These are phyloP conservation scores for Lethocerus indicus DNA, from an alignment of 1,140 invertebrate species.

Conservation along the genomic window DNA sequence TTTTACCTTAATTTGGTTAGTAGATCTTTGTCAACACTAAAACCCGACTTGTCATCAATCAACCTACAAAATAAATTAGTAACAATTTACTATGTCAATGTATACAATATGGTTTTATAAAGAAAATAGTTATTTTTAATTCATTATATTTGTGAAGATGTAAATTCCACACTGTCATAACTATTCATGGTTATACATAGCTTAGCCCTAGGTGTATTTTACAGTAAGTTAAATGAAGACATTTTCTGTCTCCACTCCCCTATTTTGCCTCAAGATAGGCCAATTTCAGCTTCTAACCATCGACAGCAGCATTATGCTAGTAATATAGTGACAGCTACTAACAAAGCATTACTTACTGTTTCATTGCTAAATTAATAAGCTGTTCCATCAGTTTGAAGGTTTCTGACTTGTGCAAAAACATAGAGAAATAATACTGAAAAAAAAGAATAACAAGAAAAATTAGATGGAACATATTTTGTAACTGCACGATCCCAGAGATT, in stretches of 20 bases:
- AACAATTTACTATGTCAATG: not conserved
- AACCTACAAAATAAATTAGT: slow-evolving; percentile 32
- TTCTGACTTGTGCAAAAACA: slow-evolving; percentile 78
- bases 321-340: too few relatives aligned
- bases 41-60: slow-evolving; percentile 71
- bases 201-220: too few relatives aligned
- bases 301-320: too few relatives aligned
- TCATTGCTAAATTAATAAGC: slow-evolving; percentile 91
- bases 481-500: not conserved
- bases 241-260: too few relatives aligned
- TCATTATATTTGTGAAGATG: too few relatives aligned
- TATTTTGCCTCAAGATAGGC: too few relatives aligned
- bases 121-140: too few relatives aligned
- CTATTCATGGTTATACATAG: too few relatives aligned
- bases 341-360: slow-evolving; percentile 42
- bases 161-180: too few relatives aligned
- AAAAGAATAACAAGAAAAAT: slow-evolving; percentile 11
- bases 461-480: not conserved
- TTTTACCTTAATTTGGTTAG: slow-evolving; percentile 55
- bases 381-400: slow-evolving; percentile 87
- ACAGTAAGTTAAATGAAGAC: too few relatives aligned
- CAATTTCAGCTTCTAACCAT: too few relatives aligned
- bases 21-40: slow-evolving; percentile 68
- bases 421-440: slow-evolving; percentile 68
- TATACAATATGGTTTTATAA: slow-evolving; percentile 1